These are phyloP conservation scores for Thunnus albacares DNA, from an alignment of 2,797 vertebrate genomes.

Conservation along the genomic window DNA sequence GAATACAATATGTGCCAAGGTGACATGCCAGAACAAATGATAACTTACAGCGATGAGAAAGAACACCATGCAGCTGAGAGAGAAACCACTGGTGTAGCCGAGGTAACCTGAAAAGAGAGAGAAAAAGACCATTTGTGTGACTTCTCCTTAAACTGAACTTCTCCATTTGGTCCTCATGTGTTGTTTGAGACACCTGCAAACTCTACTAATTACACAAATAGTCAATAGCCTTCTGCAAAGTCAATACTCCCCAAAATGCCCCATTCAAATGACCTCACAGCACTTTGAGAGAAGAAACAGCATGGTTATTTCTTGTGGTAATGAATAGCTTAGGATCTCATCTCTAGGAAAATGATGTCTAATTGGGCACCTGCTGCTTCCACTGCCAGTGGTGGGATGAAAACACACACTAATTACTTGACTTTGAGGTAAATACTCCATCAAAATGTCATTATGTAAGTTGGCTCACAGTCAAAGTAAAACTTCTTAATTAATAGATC, in stretches of 20 bases:
- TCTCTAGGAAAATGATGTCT: constrained; percentile 32
- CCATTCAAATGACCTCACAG: constrained; percentile 17
- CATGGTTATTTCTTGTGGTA: constrained; percentile 26
- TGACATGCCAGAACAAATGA: constrained; percentile 50
- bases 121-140: constrained; percentile 10
- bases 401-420: constrained; percentile 55
- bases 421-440: constrained; percentile 27
- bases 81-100: constrained; percentile 97
- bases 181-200: constrained; percentile 1
- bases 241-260: constrained; percentile 4
- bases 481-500: not conserved
- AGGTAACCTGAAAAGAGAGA: constrained; percentile 91
- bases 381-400: constrained; percentile 35
- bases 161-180: not conserved
- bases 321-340: constrained; percentile 23
- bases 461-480: constrained; percentile 28
- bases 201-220: constrained; percentile 20
- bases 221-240: constrained; percentile 16
- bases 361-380: constrained; percentile 47
- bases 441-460: constrained; percentile 35
- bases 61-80: constrained; percentile 99
- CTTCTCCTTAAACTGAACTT: not conserved
- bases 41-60: constrained; percentile 94
- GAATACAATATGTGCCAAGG: constrained; percentile 38
- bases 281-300: constrained; percentile 7